A percentile compares a stretch with the other conserved stretches of the same genome.
Evolutionary conservation across 2,888 invertebrate genomes (phyloP).

Genomic region (Zelleria hepariella): DNA sequence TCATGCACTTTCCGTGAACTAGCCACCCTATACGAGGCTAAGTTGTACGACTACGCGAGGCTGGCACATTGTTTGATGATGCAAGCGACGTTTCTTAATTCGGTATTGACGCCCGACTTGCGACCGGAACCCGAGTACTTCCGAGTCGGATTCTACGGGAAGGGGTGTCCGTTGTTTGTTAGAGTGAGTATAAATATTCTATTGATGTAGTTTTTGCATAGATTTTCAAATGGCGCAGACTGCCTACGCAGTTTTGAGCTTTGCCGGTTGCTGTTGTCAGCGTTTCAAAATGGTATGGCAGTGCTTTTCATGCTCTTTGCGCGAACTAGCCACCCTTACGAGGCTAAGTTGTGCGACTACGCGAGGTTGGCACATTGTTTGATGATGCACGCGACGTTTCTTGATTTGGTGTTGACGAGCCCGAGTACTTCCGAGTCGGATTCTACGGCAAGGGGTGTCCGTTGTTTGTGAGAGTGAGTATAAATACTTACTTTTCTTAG

Average conservation of each 20-base stretch:
- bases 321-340: slow-evolving; percentile 92
- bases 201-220: no score
- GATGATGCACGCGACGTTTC: slow-evolving; percentile 89
- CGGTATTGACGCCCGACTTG: slow-evolving; percentile 87
- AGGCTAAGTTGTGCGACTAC: slow-evolving; percentile 89
- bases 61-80: slow-evolving; percentile 86
- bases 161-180: slow-evolving; percentile 92
- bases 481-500: no score
- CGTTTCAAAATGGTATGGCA: no score
- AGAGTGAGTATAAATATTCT: no score
- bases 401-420: slow-evolving; percentile 92
- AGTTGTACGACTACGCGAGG: slow-evolving; percentile 89
- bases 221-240: no score
- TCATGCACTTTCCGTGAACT: slow-evolving; percentile 95
- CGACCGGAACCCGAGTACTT: slow-evolving; percentile 96
- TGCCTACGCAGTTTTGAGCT: no score
- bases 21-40: slow-evolving; percentile 87
- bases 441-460: slow-evolving; percentile 96
- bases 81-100: slow-evolving; percentile 92
- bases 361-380: slow-evolving; percentile 87
- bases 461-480: slow-evolving; percentile 91
- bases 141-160: slow-evolving; percentile 94
- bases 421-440: slow-evolving; percentile 95
- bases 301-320: no score
- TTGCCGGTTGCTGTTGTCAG: no score